Percentiles rank a stretch among this genome's conserved stretches.
phyloP scores from a whole-genome alignment of 2,888 invertebrate species.

The Prionchulus punctatus region DNA sequence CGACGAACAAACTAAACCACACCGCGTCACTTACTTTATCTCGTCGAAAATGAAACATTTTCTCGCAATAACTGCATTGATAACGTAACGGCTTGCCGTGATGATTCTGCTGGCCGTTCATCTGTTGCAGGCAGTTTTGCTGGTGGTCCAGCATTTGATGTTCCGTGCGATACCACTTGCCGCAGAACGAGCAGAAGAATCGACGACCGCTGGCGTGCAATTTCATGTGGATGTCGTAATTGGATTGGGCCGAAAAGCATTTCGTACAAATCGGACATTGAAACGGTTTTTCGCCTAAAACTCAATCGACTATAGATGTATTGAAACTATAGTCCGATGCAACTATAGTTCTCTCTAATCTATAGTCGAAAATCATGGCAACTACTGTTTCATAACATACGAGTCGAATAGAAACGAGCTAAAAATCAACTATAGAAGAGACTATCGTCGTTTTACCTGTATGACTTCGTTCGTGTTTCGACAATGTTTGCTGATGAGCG shows the following conservation, averaged over 20 bases:
- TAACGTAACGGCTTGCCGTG: background rate
- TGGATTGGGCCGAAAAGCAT: background rate
- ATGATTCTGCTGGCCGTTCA: background rate
- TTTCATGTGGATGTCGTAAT: constrained; percentile 3
- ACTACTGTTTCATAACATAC: too few relatives aligned
- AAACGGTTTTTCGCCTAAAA: constrained; percentile 1
- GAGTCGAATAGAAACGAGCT: background rate
- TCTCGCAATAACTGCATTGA: constrained; percentile 1
- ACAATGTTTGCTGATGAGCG: background rate
- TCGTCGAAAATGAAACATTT: constrained; percentile 1
- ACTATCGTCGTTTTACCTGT: background rate
- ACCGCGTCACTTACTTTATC: background rate
- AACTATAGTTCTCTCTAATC: too few relatives aligned
- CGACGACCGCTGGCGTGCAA: constrained; percentile 3
- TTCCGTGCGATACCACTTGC: background rate
- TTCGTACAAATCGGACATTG: constrained; percentile 1
- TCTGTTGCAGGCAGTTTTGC: background rate
- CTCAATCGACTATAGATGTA: background rate
- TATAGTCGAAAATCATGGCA: too few relatives aligned
- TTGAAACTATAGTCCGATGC: too few relatives aligned
- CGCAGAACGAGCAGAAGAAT: constrained; percentile 1
- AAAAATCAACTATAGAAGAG: too few relatives aligned
- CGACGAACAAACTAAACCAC: background rate
- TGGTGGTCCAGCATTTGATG: constrained; percentile 2
- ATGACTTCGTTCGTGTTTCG: background rate